phyloP scores from a whole-genome alignment of 2,113 vertebrate genomes.

The Anser brachyrhynchus region DNA sequence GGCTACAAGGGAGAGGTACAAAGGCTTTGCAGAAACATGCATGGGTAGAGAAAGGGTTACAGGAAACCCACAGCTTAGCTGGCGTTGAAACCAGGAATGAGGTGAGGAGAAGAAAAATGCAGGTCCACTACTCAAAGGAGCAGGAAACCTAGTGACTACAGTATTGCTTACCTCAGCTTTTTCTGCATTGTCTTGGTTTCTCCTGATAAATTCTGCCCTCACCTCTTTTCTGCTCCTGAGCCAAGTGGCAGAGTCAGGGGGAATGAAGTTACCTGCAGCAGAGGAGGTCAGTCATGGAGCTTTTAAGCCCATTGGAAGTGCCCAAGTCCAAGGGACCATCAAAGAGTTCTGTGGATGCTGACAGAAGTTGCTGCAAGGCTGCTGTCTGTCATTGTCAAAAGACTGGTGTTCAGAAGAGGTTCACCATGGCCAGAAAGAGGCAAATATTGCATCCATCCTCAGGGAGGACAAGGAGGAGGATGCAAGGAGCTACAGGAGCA shows the following conservation, averaged over 20 bases:
- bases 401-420: not conserved
- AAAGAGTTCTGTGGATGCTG: not conserved
- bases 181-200: not conserved
- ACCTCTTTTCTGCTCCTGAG: not conserved
- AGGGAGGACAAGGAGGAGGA: not conserved
- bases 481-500: not conserved
- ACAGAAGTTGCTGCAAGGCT: not conserved
- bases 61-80: not conserved
- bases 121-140: not conserved
- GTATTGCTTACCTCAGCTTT: not conserved
- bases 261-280: not conserved
- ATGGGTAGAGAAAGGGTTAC: not conserved
- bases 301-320: not conserved
- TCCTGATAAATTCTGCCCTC: not conserved
- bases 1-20: not conserved
- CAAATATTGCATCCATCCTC: not conserved
- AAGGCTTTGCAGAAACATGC: not conserved
- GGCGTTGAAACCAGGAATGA: not conserved
- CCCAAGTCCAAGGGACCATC: fast-evolving
- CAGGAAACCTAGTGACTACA: not conserved
- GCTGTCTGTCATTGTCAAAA: not conserved
- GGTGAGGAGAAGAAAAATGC: not conserved
- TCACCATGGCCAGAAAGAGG: not conserved
- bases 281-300: not conserved
- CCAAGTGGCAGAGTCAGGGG: not conserved